Conservation (phyloP, 2,797 vertebrate species). For the Vespertilio murinus region DNA sequence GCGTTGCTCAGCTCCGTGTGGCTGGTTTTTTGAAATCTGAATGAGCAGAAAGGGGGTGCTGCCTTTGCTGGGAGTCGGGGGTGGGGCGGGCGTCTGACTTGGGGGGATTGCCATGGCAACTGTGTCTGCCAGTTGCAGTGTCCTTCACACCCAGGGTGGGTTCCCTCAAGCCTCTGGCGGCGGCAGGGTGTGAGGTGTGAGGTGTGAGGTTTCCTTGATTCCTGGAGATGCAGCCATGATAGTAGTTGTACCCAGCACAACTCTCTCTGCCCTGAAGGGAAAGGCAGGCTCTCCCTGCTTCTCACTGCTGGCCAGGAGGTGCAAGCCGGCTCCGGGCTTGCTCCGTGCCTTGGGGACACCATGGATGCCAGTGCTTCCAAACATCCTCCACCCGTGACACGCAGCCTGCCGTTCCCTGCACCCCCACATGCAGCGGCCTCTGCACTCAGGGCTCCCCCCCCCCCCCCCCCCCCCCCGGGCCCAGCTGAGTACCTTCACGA, state of each 20-base stretch:
- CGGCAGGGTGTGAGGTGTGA: background rate
- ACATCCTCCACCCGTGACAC: background rate
- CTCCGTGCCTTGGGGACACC: background rate
- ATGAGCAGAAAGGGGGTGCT: background rate
- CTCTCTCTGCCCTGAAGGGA: background rate
- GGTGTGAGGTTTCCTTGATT: background rate
- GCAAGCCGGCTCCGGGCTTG: no score
- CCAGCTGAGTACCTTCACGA: background rate
- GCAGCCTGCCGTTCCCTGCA: background rate
- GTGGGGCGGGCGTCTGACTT: rapidly evolving
- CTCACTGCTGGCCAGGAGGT: background rate
- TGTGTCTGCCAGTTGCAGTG: rapidly evolving
- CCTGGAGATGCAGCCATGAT: background rate
- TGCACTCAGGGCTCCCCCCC: background rate
- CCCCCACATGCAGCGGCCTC: background rate
- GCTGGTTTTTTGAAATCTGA: background rate
- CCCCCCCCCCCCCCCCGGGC: background rate
- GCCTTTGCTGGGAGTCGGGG: background rate
- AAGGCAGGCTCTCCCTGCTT: background rate
- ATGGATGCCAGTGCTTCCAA: background rate
- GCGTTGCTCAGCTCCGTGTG: rapidly evolving
- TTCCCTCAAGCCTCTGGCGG: background rate
- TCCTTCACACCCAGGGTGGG: background rate
- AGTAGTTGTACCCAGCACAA: rapidly evolving
- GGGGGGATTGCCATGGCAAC: background rate